Base-by-base conservation (phyloP, 2,113 vertebrate species). In the Anarhynchus alexandrinus region DNA sequence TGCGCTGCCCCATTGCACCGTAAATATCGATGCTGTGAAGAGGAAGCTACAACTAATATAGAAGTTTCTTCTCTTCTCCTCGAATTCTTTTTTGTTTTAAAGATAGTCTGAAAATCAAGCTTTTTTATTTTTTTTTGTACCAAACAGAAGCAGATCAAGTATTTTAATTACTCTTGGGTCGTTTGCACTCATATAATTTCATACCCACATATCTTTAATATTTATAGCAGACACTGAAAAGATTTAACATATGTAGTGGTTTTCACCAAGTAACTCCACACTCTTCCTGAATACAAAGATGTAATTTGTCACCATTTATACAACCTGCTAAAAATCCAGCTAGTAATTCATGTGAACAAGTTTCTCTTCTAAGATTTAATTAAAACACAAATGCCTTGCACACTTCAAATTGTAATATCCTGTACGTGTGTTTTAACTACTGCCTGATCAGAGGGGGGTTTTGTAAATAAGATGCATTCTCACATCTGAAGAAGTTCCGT, bases 201-300 rank as follows among this genome's bases (percentile, higher is more conserved):
- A 97, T 97, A 94, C 79, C 90, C 94, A 93, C 86, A 95, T 96
- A 97, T 97, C 90, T 98, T 98, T 97, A 97, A 97, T 98, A 98
- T 98, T 98, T 98, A 98, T 97, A 98, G 93, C 95, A 96, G 97
- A 96, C 81, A 86, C 78, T 96, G 95, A 94, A 97, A 97, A 97
- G 71, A 97, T 97, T 98, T 97, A 97, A 98, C 97, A 98, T 98
- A 97, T 98, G 97, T 97, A 97, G 97, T 69, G 95, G 97, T 98
- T 98, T 97, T 98, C 97, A 98, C 87, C 95, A 95, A 96, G 92
- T 95, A 98, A 97, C 94, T 98, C 96, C 92, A 96, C 92, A 95
- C 93, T 91, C 97, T 93, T 95, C 90, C 88, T 96, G 98, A 98
- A 98, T 97, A 97, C 96, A 98, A 97, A 98, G 93, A 98, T 97